Percentiles rank a stretch among this genome's conserved stretches.
These are phyloP conservation scores for Steinernema scapterisci DNA, from an alignment of 2,888 invertebrate genomes.

Conservation along the genomic window DNA sequence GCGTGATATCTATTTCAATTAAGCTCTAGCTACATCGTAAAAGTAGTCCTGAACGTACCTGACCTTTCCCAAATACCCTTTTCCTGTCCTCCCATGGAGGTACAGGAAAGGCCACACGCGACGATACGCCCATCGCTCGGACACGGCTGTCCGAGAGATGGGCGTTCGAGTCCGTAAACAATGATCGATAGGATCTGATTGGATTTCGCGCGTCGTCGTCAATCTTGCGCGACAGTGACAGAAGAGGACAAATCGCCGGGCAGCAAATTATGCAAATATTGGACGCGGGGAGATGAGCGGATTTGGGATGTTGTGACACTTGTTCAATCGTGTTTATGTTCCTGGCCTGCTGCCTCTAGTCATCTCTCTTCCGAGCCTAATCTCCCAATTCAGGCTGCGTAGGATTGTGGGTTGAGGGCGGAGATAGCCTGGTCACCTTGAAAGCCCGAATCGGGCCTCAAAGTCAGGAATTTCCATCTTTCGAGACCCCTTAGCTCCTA, in stretches of 20 bases:
- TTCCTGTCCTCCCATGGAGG: neutral
- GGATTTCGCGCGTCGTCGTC: constrained; percentile 20
- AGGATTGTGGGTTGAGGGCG: too few species aligned
- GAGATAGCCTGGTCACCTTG: too few species aligned
- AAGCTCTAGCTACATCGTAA: too few species aligned
- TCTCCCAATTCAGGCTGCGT: too few species aligned
- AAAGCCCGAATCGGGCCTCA: too few species aligned
- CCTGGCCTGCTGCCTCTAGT: too few species aligned
- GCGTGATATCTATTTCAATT: too few species aligned
- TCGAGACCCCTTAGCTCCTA: too few species aligned
- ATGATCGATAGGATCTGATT: constrained; percentile 27
- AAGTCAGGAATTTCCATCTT: too few species aligned
- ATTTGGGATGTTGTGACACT: neutral
- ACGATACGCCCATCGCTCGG: neutral
- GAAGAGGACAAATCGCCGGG: constrained; percentile 19
- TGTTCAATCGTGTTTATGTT: neutral
- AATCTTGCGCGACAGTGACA: constrained; percentile 24
- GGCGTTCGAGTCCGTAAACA: constrained; percentile 21
- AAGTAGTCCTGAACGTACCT: too few species aligned
- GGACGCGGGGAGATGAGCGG: neutral
- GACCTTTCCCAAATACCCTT: neutral
- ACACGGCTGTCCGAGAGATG: neutral
- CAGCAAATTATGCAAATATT: constrained; percentile 33
- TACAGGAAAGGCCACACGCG: neutral
- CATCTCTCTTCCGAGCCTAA: too few species aligned